phyloP scores from a whole-genome alignment of 30 jellyfish, hydroid and myxozoan species.

The Aurelia aurita region DNA sequence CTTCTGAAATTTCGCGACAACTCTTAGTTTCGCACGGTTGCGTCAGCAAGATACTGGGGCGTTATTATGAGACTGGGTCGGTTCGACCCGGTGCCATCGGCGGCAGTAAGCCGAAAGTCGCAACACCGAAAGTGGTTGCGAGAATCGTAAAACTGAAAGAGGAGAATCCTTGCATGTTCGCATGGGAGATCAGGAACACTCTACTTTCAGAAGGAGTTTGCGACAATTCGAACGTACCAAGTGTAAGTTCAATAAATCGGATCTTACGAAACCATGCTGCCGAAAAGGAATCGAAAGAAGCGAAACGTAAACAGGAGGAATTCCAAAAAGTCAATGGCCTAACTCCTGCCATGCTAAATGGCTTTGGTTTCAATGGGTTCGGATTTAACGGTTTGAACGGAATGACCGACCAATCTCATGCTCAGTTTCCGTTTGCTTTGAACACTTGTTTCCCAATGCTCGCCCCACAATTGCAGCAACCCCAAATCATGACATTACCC shows the following conservation, averaged over 20 bases:
- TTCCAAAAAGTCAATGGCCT: conserved; percentile 90
- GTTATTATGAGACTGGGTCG: conserved; percentile 98
- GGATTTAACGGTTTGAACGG: conserved; percentile 90
- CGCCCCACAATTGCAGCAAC: conserved; percentile 88
- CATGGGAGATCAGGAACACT: conserved; percentile 97
- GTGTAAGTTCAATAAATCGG: conserved; percentile 96
- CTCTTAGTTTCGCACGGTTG: conserved; percentile 98
- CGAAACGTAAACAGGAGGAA: conserved; percentile 95
- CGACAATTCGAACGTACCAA: conserved; percentile 94
- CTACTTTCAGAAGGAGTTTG: conserved; percentile 94
- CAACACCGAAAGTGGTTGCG: conserved; percentile 97
- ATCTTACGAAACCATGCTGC: conserved; percentile 98
- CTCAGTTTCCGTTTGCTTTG: conserved; percentile 95
- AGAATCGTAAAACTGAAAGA: conserved; percentile 96
- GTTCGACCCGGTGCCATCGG: conserved; percentile 99
- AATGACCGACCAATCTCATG: conserved; percentile 77
- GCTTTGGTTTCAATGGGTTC: conserved; percentile 90
- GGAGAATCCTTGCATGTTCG: conserved; percentile 99
- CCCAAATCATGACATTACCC: conserved; percentile 90
- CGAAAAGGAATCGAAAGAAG: conserved; percentile 96
- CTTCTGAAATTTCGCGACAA: conserved; percentile 97
- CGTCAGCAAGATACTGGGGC: conserved; percentile 98
- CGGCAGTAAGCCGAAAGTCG: conserved; percentile 99
- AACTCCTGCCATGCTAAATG: conserved; percentile 88
- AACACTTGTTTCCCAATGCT: conserved; percentile 96